Conservation (phyloP, 2,888 invertebrate genomes). For the Pilophorus perplexus region DNA sequence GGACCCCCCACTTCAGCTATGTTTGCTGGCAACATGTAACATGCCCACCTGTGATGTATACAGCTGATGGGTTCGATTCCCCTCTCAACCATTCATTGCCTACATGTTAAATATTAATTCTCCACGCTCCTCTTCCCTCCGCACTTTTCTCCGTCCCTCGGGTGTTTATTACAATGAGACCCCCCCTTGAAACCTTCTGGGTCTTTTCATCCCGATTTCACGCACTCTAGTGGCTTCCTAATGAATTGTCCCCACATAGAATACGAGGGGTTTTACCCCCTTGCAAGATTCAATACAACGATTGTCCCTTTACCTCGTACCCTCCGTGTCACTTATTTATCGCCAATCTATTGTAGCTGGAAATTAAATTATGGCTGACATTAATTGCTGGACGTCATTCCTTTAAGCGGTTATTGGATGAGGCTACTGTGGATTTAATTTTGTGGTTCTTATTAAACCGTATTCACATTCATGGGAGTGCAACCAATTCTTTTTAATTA, state of each 20-base stretch:
- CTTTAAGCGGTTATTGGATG: slow-evolving; percentile 18
- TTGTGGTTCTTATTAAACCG: slow-evolving; percentile 31
- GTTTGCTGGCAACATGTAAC: slow-evolving; percentile 37
- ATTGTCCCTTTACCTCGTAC: slow-evolving; percentile 6
- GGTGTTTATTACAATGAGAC: slow-evolving; percentile 42
- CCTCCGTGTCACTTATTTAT: slow-evolving; percentile 41
- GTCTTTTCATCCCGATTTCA: slow-evolving; percentile 41
- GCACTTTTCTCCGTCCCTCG: slow-evolving; percentile 17
- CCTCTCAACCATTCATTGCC: slow-evolving; percentile 38
- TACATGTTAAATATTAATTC: slow-evolving; percentile 45
- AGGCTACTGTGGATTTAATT: slow-evolving; percentile 34
- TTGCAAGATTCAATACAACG: slow-evolving; percentile 39
- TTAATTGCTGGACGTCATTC: slow-evolving; percentile 42
- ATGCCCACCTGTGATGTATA: slow-evolving; percentile 38
- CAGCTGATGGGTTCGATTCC: slow-evolving; percentile 26
- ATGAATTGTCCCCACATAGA: slow-evolving; percentile 38
- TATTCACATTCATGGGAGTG: slow-evolving; percentile 26
- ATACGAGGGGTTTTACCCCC: slow-evolving; percentile 19
- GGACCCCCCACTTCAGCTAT: slow-evolving; percentile 3
- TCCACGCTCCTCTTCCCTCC: slow-evolving; percentile 26
- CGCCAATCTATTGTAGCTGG: slow-evolving; percentile 43
- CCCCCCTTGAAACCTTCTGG: background rate
- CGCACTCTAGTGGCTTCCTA: slow-evolving; percentile 43
- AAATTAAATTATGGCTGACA: slow-evolving; percentile 45
- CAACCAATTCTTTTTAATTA: slow-evolving; percentile 35